phyloP scores from a whole-genome alignment of 2,888 invertebrate genomes.

The Mechanitis messenoides region DNA sequence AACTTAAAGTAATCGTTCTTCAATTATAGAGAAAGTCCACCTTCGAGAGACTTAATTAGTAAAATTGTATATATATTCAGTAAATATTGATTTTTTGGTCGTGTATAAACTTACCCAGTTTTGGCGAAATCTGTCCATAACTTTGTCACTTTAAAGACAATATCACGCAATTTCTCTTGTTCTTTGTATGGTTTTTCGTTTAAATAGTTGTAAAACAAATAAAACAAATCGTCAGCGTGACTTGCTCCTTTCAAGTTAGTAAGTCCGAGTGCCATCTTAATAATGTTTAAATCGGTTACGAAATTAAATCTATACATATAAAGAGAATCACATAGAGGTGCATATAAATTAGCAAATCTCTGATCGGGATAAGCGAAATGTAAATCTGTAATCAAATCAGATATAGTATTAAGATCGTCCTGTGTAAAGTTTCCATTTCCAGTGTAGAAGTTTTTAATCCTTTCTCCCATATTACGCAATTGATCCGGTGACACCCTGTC shows the following conservation, averaged over 20 bases:
- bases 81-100: no score
- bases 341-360: constrained; percentile 45
- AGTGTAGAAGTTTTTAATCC: constrained; percentile 46
- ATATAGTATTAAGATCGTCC: constrained; percentile 36
- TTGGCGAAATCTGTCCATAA: constrained; percentile 68
- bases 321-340: constrained; percentile 32
- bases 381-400: constrained; percentile 43
- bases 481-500: constrained; percentile 35
- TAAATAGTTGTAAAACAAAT: constrained; percentile 54
- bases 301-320: constrained; percentile 53
- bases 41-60: no score
- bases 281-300: constrained; percentile 49
- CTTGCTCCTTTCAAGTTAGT: constrained; percentile 49
- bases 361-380: constrained; percentile 45
- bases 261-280: constrained; percentile 36
- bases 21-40: no score
- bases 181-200: constrained; percentile 49
- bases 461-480: constrained; percentile 41
- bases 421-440: constrained; percentile 37
- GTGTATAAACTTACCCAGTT: constrained; percentile 47
- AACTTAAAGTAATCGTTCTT: no score
- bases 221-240: constrained; percentile 69
- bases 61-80: no score
- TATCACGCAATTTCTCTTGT: constrained; percentile 43
- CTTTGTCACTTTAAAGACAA: constrained; percentile 53